Percentiles rank a stretch among this genome's conserved stretches.
Evolutionary conservation across 2,888 invertebrate genomes (phyloP).

Genomic region (Spatulosminthurus flaviceps): DNA sequence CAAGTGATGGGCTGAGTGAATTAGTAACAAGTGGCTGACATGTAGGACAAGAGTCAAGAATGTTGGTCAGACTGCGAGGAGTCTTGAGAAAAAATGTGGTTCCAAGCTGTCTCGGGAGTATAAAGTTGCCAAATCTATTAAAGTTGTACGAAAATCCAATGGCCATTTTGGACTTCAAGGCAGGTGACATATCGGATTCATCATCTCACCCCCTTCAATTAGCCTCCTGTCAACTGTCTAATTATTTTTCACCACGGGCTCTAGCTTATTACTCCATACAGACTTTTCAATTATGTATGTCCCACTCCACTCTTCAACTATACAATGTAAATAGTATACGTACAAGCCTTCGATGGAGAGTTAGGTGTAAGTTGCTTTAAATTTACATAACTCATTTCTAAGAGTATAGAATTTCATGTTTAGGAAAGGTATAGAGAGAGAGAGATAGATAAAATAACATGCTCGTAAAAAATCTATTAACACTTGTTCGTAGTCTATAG

Average conservation of each 20-base stretch:
- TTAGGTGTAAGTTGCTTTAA: neutral
- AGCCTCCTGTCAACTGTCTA: slow-evolving; percentile 27
- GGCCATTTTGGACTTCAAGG: slow-evolving; percentile 8
- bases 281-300: neutral
- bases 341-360: too few relatives aligned
- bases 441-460: too few relatives aligned
- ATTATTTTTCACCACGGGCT: slow-evolving; percentile 15
- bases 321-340: too few relatives aligned
- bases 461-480: neutral
- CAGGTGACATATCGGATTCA: slow-evolving; percentile 18
- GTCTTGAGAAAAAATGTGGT: slow-evolving; percentile 37
- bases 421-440: neutral
- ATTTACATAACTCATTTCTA: slow-evolving; percentile 11
- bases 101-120: slow-evolving; percentile 44
- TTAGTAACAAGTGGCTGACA: slow-evolving; percentile 38
- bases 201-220: slow-evolving; percentile 25
- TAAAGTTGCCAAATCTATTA: slow-evolving; percentile 40
- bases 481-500: neutral
- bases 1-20: slow-evolving; percentile 25
- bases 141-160: neutral
- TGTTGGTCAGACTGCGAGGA: slow-evolving; percentile 38
- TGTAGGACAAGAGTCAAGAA: slow-evolving; percentile 39
- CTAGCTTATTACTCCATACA: neutral
- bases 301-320: too few relatives aligned
- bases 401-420: neutral